Evolutionary conservation across 2,113 vertebrate genomes (phyloP).

Genomic region (Odocoileus virginianus): DNA sequence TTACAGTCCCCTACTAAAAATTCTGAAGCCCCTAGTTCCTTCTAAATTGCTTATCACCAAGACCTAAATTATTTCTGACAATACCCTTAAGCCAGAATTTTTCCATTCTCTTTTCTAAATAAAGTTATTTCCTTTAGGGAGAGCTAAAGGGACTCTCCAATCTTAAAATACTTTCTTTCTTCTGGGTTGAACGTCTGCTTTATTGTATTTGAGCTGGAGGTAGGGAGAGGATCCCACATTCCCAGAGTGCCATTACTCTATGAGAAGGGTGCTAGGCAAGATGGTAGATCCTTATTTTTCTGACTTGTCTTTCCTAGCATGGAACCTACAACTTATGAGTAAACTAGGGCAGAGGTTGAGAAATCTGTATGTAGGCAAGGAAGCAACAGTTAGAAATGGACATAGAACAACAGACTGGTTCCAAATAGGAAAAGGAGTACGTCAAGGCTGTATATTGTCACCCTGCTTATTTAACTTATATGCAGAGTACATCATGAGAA

Average conservation of each 20-base stretch:
- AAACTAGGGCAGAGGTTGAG: background rate
- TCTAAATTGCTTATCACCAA: slow-evolving; percentile 32
- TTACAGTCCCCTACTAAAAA: background rate
- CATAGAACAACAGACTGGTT: background rate
- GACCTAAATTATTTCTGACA: background rate
- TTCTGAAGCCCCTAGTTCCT: background rate
- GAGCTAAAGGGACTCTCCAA: background rate
- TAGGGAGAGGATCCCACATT: background rate
- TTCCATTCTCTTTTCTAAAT: background rate
- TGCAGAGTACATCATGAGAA: background rate
- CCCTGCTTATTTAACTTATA: background rate
- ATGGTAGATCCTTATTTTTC: background rate
- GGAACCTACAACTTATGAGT: background rate
- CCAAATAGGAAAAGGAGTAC: background rate
- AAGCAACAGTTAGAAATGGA: background rate
- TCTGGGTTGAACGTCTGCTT: background rate
- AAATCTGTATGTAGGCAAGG: background rate
- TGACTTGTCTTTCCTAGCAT: background rate
- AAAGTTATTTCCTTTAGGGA: background rate
- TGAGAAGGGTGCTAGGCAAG: background rate
- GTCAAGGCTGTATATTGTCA: background rate
- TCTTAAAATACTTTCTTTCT: background rate
- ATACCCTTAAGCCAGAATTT: background rate
- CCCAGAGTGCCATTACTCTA: background rate
- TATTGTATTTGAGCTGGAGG: background rate